Evolutionary conservation across 37 sponge, comb jelly and placozoan genomes (phyloP), one percentile per base, ranked within the genome.

Genomic region (Amphimedon queenslandica): DNA sequence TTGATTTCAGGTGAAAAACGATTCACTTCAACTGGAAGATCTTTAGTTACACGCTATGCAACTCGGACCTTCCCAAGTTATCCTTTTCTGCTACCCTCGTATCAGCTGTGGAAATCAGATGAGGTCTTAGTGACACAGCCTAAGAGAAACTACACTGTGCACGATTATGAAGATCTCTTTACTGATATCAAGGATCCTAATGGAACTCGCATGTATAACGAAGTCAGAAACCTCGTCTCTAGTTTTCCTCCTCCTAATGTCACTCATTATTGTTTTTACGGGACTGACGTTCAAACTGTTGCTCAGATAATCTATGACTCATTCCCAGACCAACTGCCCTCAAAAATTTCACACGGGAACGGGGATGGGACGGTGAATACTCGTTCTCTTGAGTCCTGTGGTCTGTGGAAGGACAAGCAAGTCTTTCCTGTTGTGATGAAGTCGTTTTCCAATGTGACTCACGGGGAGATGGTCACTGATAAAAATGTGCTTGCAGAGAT

Each of bases 351-450:
- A 3, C 55, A 27, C n/a, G 77, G 85, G 3, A 67, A 83, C 31
- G 93, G 93, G 3, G 93, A 92, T 37, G 84, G 88, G 4, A 92
- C 84, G 0, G 93, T 92, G 30, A 82, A 79, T 63, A 29, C 63
- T 4, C 67, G 29, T 0, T 82, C 80, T 37, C 72, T 88, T 38
- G 55, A 70, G 66, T 72, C 77, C 10, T 92, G 93, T 42, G 42
- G 69, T 2, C 25, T 83, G 71, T 92, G 88, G 81, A 78, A 83
- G 39, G 53, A 47, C 13, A 29, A 37, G 6, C 32, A 77, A 60
- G 58, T 43, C 25, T 43, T 68, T 18, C 39, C 57, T 16, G 74
- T 82, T 2, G 1, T 39, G 2, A 4, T 40, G 11, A 42, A 42
- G 25, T 69, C 41, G 36, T 81, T 83, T 69, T 69, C 51, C 13